Percentiles rank a stretch among this genome's conserved stretches.
phyloP scores from a whole-genome alignment of 2,888 invertebrate species.

The Fragum fragum region DNA sequence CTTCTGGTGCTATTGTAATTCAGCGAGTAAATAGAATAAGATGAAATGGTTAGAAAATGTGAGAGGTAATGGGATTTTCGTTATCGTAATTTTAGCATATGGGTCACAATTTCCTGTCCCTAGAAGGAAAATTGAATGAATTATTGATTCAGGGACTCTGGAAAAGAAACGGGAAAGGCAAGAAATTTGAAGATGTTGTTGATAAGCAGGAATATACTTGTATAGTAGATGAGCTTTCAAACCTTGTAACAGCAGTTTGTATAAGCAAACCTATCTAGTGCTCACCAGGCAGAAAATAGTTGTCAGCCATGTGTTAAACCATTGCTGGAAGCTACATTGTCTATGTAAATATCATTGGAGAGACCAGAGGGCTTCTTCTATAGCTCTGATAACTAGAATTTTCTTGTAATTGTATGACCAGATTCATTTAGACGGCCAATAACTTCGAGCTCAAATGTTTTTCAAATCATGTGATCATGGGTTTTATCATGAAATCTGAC shows the following conservation, averaged over 20 bases:
- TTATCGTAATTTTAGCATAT: constrained; percentile 32
- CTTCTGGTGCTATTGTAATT: background rate
- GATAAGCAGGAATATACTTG: constrained; percentile 10
- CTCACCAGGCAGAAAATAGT: constrained; percentile 12
- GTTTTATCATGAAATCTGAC: background rate
- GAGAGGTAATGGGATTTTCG: constrained; percentile 29
- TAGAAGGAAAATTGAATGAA: constrained; percentile 35
- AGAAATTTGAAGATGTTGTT: constrained; percentile 11
- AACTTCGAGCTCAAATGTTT: background rate
- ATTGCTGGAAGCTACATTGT: background rate
- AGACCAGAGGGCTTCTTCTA: background rate
- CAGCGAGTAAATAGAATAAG: background rate
- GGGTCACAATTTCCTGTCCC: constrained; percentile 39
- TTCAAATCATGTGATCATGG: background rate
- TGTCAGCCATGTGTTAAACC: constrained; percentile 27
- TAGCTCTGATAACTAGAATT: background rate
- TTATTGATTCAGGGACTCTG: constrained; percentile 19
- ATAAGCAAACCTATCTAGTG: background rate
- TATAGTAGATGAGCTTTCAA: no score
- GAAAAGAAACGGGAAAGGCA: constrained; percentile 23
- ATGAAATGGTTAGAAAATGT: constrained; percentile 16
- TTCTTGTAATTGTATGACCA: no score
- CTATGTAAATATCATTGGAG: background rate
- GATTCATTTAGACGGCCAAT: background rate
- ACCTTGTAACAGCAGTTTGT: background rate